A percentile compares a stretch with the other conserved stretches of the same genome.
These are phyloP conservation scores for Crocodylus rhombifer DNA, from an alignment of 2,797 vertebrate species.

Conservation along the genomic window DNA sequence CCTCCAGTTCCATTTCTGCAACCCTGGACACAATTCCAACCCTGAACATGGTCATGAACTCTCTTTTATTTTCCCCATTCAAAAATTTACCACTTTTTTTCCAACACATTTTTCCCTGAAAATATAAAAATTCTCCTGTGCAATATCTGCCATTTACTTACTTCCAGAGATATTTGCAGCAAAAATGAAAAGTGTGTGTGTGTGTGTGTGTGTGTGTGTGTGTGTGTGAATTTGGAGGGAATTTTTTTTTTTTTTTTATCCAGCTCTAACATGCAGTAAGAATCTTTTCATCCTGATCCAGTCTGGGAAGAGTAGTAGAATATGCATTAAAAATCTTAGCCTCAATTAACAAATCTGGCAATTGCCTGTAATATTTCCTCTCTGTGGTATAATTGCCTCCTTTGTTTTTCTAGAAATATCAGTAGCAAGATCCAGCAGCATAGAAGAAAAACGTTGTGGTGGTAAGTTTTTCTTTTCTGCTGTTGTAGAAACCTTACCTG, in stretches of 20 bases:
- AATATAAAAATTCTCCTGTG: neutral
- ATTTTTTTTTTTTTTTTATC: neutral
- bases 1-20: too few species aligned
- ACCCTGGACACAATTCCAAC: neutral
- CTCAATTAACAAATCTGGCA: neutral
- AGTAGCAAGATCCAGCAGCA: conserved; percentile 93
- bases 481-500: neutral
- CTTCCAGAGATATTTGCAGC: neutral
- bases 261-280: neutral
- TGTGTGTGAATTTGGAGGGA: neutral
- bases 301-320: neutral
- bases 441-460: conserved; percentile 93
- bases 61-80: conserved; percentile 4
- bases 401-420: conserved; percentile 89
- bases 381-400: conserved; percentile 5
- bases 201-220: neutral
- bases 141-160: neutral
- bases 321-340: neutral
- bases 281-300: neutral
- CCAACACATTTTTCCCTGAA: neutral
- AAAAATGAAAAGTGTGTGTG: conserved; percentile 1
- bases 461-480: conserved; percentile 80
- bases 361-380: neutral
- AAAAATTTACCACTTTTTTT: neutral
- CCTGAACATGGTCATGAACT: conserved; percentile 3